Conservation (phyloP, 1,140 invertebrate genomes). For the Drosophila aff. region DNA sequence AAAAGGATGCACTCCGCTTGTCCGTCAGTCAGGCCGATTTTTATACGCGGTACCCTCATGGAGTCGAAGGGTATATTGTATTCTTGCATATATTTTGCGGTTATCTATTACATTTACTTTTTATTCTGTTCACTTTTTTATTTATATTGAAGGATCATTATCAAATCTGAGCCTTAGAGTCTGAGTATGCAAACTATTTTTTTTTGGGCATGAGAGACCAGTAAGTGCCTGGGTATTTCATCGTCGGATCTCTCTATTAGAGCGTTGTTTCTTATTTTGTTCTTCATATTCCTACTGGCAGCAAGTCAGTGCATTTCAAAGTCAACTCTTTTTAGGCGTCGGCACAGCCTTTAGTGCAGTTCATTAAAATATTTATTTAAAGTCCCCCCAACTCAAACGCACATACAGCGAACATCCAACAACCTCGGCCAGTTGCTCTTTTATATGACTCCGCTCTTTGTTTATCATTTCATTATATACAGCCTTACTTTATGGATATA, state of each 20-base stretch:
- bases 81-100: background rate
- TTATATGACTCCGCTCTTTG: conserved; percentile 57
- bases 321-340: conserved; percentile 51
- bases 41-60: background rate
- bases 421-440: conserved; percentile 45
- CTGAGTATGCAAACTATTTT: background rate
- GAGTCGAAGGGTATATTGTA: conserved; percentile 6
- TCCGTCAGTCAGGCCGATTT: conserved; percentile 40
- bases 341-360: conserved; percentile 51
- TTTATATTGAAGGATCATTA: too few relatives aligned
- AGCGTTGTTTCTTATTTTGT: background rate
- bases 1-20: conserved; percentile 56
- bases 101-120: background rate
- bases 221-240: conserved; percentile 1
- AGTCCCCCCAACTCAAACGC: conserved; percentile 11
- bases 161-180: background rate
- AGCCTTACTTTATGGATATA: conserved; percentile 46
- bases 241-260: conserved; percentile 10
- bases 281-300: conserved; percentile 29
- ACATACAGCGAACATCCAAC: conserved; percentile 5
- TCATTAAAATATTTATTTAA: conserved; percentile 64
- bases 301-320: conserved; percentile 50
- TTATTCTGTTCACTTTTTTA: too few relatives aligned
- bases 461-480: conserved; percentile 51
- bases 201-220: too few relatives aligned